Evolutionary conservation across 2,113 vertebrate species (phyloP).

Genomic region (Elachura formosa): DNA sequence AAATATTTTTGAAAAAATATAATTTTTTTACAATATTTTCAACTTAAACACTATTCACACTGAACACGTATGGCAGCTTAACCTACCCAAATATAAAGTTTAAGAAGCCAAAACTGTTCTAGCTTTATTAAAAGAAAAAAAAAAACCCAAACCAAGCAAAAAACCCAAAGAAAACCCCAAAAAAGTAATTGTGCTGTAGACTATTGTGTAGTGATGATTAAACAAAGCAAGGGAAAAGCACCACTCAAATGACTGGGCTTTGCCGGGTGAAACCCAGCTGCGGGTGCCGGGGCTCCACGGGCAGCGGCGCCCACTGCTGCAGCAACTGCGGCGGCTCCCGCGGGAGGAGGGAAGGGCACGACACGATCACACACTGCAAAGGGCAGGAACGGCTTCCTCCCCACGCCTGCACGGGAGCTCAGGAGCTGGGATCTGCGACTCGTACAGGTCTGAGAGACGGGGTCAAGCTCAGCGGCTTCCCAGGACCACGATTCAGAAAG

Average conservation of each 20-base stretch:
- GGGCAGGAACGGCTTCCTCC: constrained; percentile 11
- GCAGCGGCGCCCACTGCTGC: too few relatives aligned
- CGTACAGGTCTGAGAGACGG: constrained; percentile 32
- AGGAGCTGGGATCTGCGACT: constrained; percentile 51
- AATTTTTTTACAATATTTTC: constrained; percentile 88
- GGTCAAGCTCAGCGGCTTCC: constrained; percentile 6
- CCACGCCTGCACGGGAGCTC: not conserved
- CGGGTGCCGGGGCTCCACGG: too few relatives aligned
- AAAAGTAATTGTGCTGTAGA: constrained; percentile 76
- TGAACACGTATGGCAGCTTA: constrained; percentile 83
- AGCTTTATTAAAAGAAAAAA: constrained; percentile 73
- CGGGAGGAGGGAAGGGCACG: constrained; percentile 15
- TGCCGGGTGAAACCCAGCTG: constrained; percentile 52
- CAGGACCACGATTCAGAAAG: not conserved
- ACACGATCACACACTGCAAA: constrained; percentile 19
- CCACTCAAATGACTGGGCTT: constrained; percentile 71
- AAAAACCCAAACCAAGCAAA: not conserved
- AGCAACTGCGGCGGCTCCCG: too few relatives aligned
- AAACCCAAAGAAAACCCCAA: not conserved
- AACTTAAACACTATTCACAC: constrained; percentile 90
- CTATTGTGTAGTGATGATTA: constrained; percentile 76
- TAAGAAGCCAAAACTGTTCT: constrained; percentile 82
- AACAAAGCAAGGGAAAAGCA: constrained; percentile 79
- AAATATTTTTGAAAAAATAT: constrained; percentile 93
- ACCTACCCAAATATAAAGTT: constrained; percentile 77